These are phyloP conservation scores for Orientallactaga bullata DNA, from an alignment of 2,113 vertebrate genomes.

Conservation along the genomic window DNA sequence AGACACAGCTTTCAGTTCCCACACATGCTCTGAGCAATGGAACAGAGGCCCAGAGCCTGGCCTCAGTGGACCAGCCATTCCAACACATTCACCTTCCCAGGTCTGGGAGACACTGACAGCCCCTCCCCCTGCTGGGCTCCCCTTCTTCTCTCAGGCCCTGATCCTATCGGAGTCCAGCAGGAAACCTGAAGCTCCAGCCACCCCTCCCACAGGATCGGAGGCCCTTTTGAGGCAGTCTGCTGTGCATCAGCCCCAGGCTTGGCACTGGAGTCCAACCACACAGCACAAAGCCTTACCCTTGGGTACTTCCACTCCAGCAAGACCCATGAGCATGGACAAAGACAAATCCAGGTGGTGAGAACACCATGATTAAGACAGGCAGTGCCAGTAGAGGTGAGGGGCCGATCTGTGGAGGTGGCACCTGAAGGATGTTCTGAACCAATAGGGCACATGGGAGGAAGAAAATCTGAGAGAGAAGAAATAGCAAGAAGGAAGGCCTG, in stretches of 20 bases:
- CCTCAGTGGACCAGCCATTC: not conserved
- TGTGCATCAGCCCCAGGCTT: not conserved
- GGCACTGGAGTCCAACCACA: not conserved
- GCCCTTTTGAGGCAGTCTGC: not conserved
- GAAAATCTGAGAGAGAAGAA: not conserved
- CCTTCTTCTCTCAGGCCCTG: not conserved
- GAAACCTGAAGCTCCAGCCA: conserved; percentile 19
- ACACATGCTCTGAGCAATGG: not conserved
- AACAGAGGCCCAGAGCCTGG: not conserved
- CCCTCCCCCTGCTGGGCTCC: not conserved
- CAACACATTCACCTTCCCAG: not conserved
- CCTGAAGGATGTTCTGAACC: not conserved
- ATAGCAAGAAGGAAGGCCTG: not conserved
- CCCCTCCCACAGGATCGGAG: not conserved
- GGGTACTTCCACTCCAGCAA: not conserved
- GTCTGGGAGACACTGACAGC: not conserved
- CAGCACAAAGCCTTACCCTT: not conserved
- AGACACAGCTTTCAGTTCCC: not conserved
- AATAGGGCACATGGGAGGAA: not conserved
- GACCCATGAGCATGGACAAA: not conserved
- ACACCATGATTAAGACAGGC: not conserved
- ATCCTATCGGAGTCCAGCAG: conserved; percentile 22
- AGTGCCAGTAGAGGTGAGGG: not conserved
- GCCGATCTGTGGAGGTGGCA: not conserved
- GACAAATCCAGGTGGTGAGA: too few relatives aligned